phyloP scores from a whole-genome alignment of 2,797 vertebrate species.

The Stomatorhinus walkeri region DNA sequence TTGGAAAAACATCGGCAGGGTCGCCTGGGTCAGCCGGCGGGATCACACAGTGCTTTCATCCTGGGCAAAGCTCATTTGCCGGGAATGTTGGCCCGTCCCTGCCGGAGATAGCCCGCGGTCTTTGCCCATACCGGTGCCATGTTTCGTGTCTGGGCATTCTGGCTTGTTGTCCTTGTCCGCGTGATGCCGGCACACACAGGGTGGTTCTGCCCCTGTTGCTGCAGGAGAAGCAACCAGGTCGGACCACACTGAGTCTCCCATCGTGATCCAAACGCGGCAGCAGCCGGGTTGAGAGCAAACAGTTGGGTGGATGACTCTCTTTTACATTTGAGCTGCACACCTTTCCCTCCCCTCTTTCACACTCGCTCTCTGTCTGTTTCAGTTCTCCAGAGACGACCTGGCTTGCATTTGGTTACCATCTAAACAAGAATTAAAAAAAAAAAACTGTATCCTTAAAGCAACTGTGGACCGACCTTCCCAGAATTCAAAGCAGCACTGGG shows the following conservation, averaged over 20 bases:
- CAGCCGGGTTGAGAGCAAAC: background rate
- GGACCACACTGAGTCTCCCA: constrained; percentile 44
- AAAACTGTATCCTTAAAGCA: constrained; percentile 4
- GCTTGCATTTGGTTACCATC: background rate
- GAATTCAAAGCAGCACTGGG: constrained; percentile 13
- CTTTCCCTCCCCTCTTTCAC: background rate
- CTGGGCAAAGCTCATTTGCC: constrained; percentile 36
- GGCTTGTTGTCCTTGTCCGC: constrained; percentile 32
- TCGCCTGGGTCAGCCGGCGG: constrained; percentile 44
- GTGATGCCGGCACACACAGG: constrained; percentile 56
- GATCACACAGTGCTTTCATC: constrained; percentile 61
- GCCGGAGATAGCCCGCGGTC: constrained; percentile 52
- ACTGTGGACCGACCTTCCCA: constrained; percentile 18
- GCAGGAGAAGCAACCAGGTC: constrained; percentile 56
- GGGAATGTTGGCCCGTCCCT: constrained; percentile 43
- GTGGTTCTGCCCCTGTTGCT: constrained; percentile 33
- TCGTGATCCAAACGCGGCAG: constrained; percentile 53
- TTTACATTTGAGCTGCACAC: background rate
- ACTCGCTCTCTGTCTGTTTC: background rate
- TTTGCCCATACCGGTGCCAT: constrained; percentile 60
- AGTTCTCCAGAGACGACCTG: background rate
- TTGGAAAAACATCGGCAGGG: constrained; percentile 59
- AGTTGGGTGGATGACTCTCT: background rate
- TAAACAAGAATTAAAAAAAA: background rate
- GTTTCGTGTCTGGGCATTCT: constrained; percentile 53